Base-by-base conservation (phyloP, 2,797 vertebrate species). In the Melanotaenia pygmaea region DNA sequence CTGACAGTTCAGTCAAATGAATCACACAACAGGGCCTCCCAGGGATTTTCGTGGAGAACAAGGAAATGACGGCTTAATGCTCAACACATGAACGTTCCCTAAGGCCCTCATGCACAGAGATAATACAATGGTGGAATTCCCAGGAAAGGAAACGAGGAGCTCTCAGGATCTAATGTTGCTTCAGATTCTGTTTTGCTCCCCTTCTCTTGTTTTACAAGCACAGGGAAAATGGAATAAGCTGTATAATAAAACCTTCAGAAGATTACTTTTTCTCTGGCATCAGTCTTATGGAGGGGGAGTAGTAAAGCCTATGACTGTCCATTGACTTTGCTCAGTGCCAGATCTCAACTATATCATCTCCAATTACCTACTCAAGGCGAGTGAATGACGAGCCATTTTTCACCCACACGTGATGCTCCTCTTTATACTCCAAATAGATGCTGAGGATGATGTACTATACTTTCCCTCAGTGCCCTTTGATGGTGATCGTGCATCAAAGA, bases 11-110 rank as follows among this genome's bases (percentile, higher is more conserved):
- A 61, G 67, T 73, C 80, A 85, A 91, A 89, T 86, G 76, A 88
- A 89, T 92, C 88, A 84, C 84, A 91, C 90, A 89, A 83, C 85
- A 69, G n/a, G 68, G 83, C 89, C 86, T 91, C 87, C 74, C 50
- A 83, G 87, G 87, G 82, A 83, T 87, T 87, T 82, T 80, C 9
- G 10, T 43, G 75, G 80, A 87, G 87, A 88, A 89, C 71, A 81
- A 85, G 87, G 83, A 89, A 86, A 83, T 79, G 77, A 87, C 89
- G 81, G 81, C 79, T 84, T 74, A 82, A 77, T 76, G 85, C 77
- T 84, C 66, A 64, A 87, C 83, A 88, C 88, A 71, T 74, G 81
- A 87, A 76, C 70, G 38, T 77, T 88, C 89, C 91, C 87, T 1
- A 50, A 81, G 78, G 87, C 64, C 70, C 22, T 30, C 5, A 20